Percentiles rank a stretch among this genome's conserved stretches.
Evolutionary conservation across 2,888 invertebrate species (phyloP).

Genomic region (Trissonchulus latispiculum): DNA sequence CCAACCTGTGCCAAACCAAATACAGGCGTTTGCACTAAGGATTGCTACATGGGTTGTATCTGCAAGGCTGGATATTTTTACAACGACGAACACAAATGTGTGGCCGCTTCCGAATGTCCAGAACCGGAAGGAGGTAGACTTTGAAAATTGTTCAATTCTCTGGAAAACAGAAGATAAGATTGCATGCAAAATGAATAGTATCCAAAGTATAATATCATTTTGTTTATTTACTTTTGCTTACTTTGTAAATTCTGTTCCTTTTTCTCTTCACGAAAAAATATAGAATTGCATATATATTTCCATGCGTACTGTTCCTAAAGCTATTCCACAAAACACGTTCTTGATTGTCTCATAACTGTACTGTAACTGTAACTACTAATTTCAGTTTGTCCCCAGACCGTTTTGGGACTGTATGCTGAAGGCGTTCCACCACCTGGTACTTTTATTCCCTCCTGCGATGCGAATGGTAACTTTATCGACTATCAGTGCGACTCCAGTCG

Average conservation of each 20-base stretch:
- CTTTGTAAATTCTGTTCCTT: too few species aligned
- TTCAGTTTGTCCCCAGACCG: background rate
- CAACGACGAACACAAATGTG: background rate
- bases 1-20: background rate
- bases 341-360: too few species aligned
- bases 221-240: too few species aligned
- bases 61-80: conserved; percentile 2
- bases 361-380: too few species aligned
- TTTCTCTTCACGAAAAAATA: too few species aligned
- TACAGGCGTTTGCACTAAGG: background rate
- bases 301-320: too few species aligned
- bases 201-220: too few species aligned
- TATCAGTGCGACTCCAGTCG: conserved; percentile 1
- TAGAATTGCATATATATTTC: too few species aligned
- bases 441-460: conserved; percentile 9
- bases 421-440: background rate
- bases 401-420: background rate
- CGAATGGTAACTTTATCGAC: conserved; percentile 1
- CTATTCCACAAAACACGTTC: too few species aligned
- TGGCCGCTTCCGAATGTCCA: background rate
- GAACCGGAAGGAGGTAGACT: background rate
- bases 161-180: too few species aligned
- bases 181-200: too few species aligned
- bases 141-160: too few species aligned
- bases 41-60: conserved; percentile 7